Base-by-base conservation (phyloP, 2,888 invertebrate species). In the Scotopteryx bipunctaria region DNA sequence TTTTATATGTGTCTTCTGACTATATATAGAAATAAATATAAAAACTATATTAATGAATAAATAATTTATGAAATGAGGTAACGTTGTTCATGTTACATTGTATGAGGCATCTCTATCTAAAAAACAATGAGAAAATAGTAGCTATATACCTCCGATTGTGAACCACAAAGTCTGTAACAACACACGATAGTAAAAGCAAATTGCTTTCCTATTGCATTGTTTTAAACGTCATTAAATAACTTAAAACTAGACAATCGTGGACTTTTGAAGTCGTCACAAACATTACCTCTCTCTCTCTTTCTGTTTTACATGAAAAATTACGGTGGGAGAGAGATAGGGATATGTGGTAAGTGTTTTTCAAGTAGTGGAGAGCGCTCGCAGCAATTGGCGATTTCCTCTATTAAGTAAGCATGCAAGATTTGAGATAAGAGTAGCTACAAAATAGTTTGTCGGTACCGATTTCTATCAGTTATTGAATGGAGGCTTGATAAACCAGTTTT, bases 351-450 rank as follows among this genome's bases (percentile, higher is more conserved):
- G 46, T 47, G 43, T 47, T 38, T 44, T 48, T 38, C 21, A 41
- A 19, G 48, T 29, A 33, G 17, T 45, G 36, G 37, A 46, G 41
- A 48, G 27, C 29, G 59, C 55, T 46, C 8, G 17, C 5, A 54
- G 57, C 83, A 85, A 86, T 86, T 83, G 86, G 80, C 79, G 79
- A 83, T 86, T 87, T 87, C 87, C 87, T 85, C 78, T 78, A 80
- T 80, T 81, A 79, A 76, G 69, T 71, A 76, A 76, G 77, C 76
- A 77, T 73, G 73, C 77, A 52, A 69, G 86, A 86, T 85, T 63
- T 46, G 27, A 77, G 86, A 87, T 86, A 83, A 71, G 66, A 51
- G 50, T 74, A 73, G 67, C 63, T 73, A 80, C 85, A 80, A 84
- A 86, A 86, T 80, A 86, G 83, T 86, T 81, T 85, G 86, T 83